A percentile compares a stretch with the other conserved stretches of the same genome.
These are phyloP conservation scores for Ceratothoa steindachneri DNA, from an alignment of 2,888 invertebrate genomes.

Conservation along the genomic window DNA sequence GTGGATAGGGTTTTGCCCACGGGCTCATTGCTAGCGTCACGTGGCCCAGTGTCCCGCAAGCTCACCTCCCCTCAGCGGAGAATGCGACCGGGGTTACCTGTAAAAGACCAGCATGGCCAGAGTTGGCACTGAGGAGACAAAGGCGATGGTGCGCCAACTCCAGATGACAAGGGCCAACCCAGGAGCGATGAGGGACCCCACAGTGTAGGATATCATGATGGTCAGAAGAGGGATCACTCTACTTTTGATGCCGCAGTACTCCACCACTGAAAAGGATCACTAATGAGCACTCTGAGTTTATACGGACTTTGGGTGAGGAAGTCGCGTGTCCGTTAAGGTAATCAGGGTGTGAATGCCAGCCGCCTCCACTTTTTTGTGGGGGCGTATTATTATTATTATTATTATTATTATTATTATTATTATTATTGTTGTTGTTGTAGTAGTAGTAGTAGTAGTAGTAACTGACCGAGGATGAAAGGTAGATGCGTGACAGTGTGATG, in stretches of 20 bases:
- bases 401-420: not conserved
- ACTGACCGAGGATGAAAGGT: conserved; percentile 46
- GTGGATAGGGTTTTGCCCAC: no score
- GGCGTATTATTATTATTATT: no score
- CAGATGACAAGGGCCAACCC: conserved; percentile 34
- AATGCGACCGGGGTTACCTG: not conserved
- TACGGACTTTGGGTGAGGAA: no score
- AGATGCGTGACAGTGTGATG: conserved; percentile 48
- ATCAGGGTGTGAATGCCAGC: no score
- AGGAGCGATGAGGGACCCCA: conserved; percentile 29
- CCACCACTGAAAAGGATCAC: conserved; percentile 28
- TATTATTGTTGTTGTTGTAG: not conserved
- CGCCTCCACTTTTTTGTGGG: no score
- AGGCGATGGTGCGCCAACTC: conserved; percentile 29
- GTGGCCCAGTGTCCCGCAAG: no score
- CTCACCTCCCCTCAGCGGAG: not conserved
- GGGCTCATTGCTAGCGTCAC: no score
- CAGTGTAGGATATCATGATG: conserved; percentile 41
- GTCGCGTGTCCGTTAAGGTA: no score
- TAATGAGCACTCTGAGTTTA: no score
- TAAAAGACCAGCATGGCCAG: conserved; percentile 12
- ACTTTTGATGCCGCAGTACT: conserved; percentile 43
- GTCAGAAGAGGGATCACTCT: conserved; percentile 42
- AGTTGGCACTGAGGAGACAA: conserved; percentile 17
- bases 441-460: not conserved